These are phyloP conservation scores for Galaxias olidus DNA, from an alignment of 2,797 vertebrate species.

Conservation along the genomic window DNA sequence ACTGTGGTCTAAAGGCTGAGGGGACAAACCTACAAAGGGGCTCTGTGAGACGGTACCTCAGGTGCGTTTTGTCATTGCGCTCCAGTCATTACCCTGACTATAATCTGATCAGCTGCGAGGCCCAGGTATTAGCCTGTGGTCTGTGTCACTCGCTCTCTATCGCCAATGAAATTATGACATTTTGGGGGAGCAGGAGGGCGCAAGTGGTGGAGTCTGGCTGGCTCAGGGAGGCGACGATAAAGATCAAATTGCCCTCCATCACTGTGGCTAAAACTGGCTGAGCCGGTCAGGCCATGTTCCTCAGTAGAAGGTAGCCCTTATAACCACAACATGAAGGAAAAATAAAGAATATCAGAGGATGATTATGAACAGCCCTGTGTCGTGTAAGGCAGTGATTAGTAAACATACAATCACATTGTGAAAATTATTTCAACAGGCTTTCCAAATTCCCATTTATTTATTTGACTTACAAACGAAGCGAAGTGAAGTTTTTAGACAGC, in stretches of 20 bases:
- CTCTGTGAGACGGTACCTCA: conserved; percentile 60
- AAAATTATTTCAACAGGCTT: no score
- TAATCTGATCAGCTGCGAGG: conserved; percentile 63
- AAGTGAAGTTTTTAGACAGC: no score
- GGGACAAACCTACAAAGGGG: conserved; percentile 47
- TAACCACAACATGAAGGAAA: conserved; percentile 39
- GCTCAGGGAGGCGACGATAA: no score
- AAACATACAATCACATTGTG: no score
- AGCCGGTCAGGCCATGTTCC: conserved; percentile 21
- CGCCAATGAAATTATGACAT: conserved; percentile 36
- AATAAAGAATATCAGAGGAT: no score
- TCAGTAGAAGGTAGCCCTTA: conserved; percentile 35
- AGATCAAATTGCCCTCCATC: conserved; percentile 60
- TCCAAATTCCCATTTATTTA: no score
- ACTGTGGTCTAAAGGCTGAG: conserved; percentile 40
- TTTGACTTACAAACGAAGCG: no score
- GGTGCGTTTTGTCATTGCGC: conserved; percentile 55
- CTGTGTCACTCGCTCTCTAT: not conserved
- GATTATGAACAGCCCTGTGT: no score
- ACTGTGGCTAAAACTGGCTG: conserved; percentile 57
- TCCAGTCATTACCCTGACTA: conserved; percentile 27
- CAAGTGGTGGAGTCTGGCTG: no score
- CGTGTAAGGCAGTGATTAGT: no score
- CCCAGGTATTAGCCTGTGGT: conserved; percentile 33
- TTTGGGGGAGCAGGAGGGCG: no score